Conservation (phyloP, 2,888 invertebrate species). For the Andrena trimmerana region DNA sequence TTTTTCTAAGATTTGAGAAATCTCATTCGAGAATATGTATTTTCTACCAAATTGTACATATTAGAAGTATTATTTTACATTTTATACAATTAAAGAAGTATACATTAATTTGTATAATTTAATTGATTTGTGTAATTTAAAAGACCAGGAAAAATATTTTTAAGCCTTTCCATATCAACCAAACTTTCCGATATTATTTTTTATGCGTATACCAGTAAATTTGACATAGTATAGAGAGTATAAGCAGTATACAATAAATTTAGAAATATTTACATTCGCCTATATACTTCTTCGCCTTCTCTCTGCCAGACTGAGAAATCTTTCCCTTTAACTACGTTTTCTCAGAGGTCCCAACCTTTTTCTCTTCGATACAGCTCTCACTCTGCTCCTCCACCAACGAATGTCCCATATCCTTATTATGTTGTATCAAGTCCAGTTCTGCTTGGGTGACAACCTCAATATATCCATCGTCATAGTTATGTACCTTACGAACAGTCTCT, state of each 20-base stretch:
- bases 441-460: conserved; percentile 82
- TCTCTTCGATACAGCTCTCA: neutral
- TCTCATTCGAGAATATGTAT: conserved; percentile 39
- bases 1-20: conserved; percentile 32
- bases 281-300: neutral
- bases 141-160: conserved; percentile 17
- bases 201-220: conserved; percentile 29
- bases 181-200: conserved; percentile 47
- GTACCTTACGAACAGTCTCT: conserved; percentile 89
- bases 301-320: neutral
- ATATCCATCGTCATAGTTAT: conserved; percentile 85
- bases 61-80: conserved; percentile 37
- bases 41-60: conserved; percentile 58
- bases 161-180: conserved; percentile 38
- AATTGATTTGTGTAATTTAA: conserved; percentile 24
- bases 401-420: conserved; percentile 58
- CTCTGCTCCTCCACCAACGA: conserved; percentile 9
- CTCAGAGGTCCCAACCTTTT: conserved; percentile 27
- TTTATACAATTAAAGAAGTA: conserved; percentile 8
- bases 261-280: conserved; percentile 36
- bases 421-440: conserved; percentile 22
- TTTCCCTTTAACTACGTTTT: conserved; percentile 10
- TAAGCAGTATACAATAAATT: conserved; percentile 60
- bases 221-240: conserved; percentile 27
- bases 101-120: conserved; percentile 21